Evolutionary conservation across 2,113 vertebrate genomes (phyloP).

Genomic region (Cairina moschata): DNA sequence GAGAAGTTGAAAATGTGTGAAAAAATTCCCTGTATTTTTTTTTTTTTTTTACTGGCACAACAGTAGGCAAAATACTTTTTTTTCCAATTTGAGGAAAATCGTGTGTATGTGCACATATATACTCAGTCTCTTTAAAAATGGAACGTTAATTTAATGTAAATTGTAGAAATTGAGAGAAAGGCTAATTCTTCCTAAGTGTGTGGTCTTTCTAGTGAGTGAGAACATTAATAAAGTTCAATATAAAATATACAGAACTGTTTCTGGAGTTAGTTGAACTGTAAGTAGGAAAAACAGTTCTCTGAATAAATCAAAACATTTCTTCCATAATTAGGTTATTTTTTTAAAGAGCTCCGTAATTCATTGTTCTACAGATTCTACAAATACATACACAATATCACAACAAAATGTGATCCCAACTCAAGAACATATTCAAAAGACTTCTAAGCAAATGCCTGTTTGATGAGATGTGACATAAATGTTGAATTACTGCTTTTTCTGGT

Average conservation of each 20-base stretch:
- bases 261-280: not conserved
- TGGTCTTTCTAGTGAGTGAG: not conserved
- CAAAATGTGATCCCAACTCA: not conserved
- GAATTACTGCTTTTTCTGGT: not conserved
- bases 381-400: not conserved
- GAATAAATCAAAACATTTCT: not conserved
- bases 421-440: not conserved
- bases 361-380: not conserved
- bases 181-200: not conserved
- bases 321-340: conserved; percentile 6
- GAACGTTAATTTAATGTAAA: not conserved
- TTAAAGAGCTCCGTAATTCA: not conserved
- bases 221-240: not conserved
- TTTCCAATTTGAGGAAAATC: not conserved
- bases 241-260: conserved; percentile 5
- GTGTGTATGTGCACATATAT: not conserved
- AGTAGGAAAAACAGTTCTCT: not conserved
- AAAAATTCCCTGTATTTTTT: not conserved
- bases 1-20: not conserved
- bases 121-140: not conserved
- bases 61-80: not conserved
- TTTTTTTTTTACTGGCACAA: not conserved
- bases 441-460: not conserved
- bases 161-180: not conserved
- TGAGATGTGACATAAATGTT: not conserved